A percentile compares a stretch with the other conserved stretches of the same genome.
Evolutionary conservation across 2,888 invertebrate genomes (phyloP).

Genomic region (Hydraecia micacea): DNA sequence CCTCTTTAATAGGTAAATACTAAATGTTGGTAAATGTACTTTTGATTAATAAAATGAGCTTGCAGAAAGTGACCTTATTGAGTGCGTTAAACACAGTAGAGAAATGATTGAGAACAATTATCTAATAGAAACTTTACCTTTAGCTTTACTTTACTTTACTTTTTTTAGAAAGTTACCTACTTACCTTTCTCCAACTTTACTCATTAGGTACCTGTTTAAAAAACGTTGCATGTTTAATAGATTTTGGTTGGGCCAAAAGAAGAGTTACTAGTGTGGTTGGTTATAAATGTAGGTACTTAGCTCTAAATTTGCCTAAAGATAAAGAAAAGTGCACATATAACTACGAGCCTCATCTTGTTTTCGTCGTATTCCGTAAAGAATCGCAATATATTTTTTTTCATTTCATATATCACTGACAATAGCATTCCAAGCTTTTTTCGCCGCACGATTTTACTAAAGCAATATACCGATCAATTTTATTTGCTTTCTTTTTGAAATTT

Average conservation of each 20-base stretch:
- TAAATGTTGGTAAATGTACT: slow-evolving; percentile 61
- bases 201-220: neutral
- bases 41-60: slow-evolving; percentile 57
- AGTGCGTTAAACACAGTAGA: neutral
- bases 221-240: too few relatives aligned
- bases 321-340: neutral
- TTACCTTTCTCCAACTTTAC: neutral
- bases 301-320: neutral
- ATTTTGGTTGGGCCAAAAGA: neutral
- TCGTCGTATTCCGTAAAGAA: neutral
- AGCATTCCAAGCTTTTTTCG: slow-evolving; percentile 48
- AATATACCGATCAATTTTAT: slow-evolving; percentile 71
- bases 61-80: neutral
- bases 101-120: neutral
- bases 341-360: neutral
- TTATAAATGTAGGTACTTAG: neutral
- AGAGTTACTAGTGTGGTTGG: neutral
- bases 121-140: neutral
- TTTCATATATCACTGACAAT: slow-evolving; percentile 29
- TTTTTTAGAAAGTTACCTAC: too few relatives aligned
- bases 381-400: neutral
- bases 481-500: slow-evolving; percentile 77
- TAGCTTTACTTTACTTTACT: too few relatives aligned
- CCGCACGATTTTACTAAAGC: slow-evolving; percentile 12
- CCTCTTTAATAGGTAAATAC: slow-evolving; percentile 74